Evolutionary conservation across 1,140 invertebrate genomes (phyloP).

Genomic region (Scaptomyza graminum): DNA sequence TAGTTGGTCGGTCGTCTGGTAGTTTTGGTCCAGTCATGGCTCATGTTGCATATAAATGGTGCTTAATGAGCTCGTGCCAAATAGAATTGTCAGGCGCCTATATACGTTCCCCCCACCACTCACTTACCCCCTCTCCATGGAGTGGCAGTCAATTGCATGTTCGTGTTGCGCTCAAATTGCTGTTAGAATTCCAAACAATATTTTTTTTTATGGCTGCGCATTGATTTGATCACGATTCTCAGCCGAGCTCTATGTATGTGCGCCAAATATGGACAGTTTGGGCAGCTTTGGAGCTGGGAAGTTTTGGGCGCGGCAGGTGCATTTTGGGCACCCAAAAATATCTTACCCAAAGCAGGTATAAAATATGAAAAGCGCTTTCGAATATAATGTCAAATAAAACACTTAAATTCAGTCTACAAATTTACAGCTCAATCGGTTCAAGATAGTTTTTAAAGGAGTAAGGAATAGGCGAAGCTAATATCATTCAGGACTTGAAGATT

Average conservation of each 20-base stretch:
- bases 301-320: constrained; percentile 67
- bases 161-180: constrained; percentile 73
- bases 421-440: no score
- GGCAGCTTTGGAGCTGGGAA: constrained; percentile 22
- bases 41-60: constrained; percentile 82
- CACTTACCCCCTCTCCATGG: background rate
- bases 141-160: constrained; percentile 24
- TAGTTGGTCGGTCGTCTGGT: constrained; percentile 49
- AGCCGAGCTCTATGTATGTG: constrained; percentile 16
- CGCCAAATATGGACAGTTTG: constrained; percentile 20
- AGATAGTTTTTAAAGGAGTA: no score
- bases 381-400: no score
- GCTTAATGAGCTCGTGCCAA: constrained; percentile 83
- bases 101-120: background rate
- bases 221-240: constrained; percentile 73
- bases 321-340: background rate
- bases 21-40: constrained; percentile 74
- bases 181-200: constrained; percentile 65
- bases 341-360: no score
- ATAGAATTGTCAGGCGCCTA: constrained; percentile 74
- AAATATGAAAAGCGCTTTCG: no score
- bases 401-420: no score
- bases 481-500: no score
- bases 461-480: no score
- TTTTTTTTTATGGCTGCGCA: constrained; percentile 67